A percentile compares a stretch with the other conserved stretches of the same genome.
Conservation (phyloP, 2,797 vertebrate genomes). For the Mormyrops attenuatus region DNA sequence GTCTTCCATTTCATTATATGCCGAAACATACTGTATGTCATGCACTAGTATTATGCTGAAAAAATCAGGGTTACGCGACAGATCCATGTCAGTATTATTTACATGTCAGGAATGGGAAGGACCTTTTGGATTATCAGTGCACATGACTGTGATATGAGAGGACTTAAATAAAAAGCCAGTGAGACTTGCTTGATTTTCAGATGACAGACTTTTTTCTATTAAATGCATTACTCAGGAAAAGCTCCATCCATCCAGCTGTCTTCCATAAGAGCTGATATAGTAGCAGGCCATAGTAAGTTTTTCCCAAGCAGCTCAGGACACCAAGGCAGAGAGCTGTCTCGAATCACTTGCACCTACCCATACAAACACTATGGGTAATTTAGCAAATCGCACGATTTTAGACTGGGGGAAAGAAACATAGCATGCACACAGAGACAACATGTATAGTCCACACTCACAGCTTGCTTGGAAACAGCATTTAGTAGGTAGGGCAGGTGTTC, state of each 20-base stretch:
- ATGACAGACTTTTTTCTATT: neutral
- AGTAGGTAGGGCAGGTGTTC: neutral
- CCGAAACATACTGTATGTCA: neutral
- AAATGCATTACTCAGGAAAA: neutral
- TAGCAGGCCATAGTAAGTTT: neutral
- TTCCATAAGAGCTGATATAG: neutral
- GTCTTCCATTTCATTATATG: neutral
- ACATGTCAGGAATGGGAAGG: neutral
- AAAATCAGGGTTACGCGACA: neutral
- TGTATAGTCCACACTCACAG: neutral
- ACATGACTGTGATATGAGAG: neutral
- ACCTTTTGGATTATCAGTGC: neutral
- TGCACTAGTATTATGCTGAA: neutral
- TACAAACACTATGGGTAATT: neutral
- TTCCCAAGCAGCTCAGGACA: neutral
- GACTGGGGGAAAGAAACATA: neutral
- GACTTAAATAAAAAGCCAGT: neutral
- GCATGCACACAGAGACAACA: neutral
- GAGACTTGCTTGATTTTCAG: neutral
- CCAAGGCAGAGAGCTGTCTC: neutral
- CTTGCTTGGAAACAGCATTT: neutral
- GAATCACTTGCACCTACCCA: neutral
- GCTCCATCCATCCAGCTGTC: neutral
- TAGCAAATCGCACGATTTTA: neutral
- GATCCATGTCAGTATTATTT: neutral